Percentiles rank a stretch among this genome's conserved stretches.
These are phyloP conservation scores for Procavia capensis DNA, from an alignment of 2,113 vertebrate genomes.

Conservation along the genomic window DNA sequence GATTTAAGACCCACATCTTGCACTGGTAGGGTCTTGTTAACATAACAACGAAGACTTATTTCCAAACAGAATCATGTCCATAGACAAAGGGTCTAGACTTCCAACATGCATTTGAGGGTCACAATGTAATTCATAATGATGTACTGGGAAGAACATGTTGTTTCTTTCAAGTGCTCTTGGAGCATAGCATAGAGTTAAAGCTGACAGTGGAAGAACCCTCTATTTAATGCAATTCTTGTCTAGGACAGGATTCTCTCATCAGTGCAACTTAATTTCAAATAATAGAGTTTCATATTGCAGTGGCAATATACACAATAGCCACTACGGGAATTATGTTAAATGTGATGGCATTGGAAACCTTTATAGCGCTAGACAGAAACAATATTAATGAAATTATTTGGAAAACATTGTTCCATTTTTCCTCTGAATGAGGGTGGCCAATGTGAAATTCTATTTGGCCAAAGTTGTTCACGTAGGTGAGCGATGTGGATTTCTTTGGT, in stretches of 20 bases:
- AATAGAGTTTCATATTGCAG: neutral
- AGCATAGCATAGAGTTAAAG: neutral
- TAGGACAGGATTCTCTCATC: neutral
- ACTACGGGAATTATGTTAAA: too few relatives aligned
- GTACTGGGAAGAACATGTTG: accelerated
- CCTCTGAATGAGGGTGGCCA: neutral
- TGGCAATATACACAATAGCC: too few relatives aligned
- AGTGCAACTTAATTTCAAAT: neutral
- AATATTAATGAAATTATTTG: accelerated
- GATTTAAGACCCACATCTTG: too few relatives aligned
- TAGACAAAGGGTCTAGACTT: neutral
- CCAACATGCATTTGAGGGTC: neutral
- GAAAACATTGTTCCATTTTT: neutral
- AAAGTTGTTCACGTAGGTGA: accelerated
- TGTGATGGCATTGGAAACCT: neutral
- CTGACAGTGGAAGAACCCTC: accelerated
- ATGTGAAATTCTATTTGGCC: accelerated
- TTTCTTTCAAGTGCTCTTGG: neutral
- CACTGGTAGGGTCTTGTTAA: neutral
- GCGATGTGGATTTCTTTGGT: accelerated
- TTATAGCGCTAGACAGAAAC: neutral
- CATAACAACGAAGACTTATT: neutral
- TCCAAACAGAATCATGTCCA: neutral
- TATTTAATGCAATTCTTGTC: accelerated
- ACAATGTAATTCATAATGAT: neutral